These are phyloP conservation scores for Ciconia nigra DNA, from an alignment of 2,797 vertebrate species.

Conservation along the genomic window DNA sequence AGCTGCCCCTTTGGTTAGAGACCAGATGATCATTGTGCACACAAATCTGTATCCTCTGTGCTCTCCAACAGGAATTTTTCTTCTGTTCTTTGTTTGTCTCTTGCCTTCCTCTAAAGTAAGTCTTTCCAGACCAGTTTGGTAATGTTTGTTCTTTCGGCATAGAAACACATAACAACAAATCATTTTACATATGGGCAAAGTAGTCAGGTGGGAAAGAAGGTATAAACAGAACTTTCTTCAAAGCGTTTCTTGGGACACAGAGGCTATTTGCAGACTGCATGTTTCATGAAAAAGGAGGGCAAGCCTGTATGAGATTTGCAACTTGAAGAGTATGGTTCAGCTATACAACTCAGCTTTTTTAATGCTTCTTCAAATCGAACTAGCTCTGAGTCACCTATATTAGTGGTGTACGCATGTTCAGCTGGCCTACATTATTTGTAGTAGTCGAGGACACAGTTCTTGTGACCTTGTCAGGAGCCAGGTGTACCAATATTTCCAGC, in stretches of 20 bases:
- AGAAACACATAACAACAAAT: not conserved
- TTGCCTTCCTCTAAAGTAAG: not conserved
- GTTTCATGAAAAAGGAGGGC: not conserved
- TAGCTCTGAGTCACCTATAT: not conserved
- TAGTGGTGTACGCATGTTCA: not conserved
- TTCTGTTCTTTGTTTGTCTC: not conserved
- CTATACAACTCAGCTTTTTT: not conserved
- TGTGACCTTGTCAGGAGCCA: fast-evolving
- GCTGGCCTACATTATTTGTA: not conserved
- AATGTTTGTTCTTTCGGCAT: not conserved
- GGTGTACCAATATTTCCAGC: not conserved
- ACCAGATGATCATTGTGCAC: not conserved
- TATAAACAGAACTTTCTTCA: not conserved
- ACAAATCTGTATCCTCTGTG: not conserved
- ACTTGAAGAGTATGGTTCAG: not conserved
- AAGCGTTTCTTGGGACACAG: not conserved
- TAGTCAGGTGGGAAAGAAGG: not conserved
- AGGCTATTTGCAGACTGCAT: not conserved
- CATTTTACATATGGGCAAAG: not conserved
- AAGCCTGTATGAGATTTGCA: not conserved
- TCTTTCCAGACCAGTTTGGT: not conserved
- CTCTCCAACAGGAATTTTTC: not conserved
- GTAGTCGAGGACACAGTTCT: not conserved
- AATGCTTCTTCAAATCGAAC: not conserved
- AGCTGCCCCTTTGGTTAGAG: not conserved